A percentile compares a stretch with the other conserved stretches of the same genome.
Conservation (phyloP, 2,888 invertebrate species). For the Dicranocentrus wangi region DNA sequence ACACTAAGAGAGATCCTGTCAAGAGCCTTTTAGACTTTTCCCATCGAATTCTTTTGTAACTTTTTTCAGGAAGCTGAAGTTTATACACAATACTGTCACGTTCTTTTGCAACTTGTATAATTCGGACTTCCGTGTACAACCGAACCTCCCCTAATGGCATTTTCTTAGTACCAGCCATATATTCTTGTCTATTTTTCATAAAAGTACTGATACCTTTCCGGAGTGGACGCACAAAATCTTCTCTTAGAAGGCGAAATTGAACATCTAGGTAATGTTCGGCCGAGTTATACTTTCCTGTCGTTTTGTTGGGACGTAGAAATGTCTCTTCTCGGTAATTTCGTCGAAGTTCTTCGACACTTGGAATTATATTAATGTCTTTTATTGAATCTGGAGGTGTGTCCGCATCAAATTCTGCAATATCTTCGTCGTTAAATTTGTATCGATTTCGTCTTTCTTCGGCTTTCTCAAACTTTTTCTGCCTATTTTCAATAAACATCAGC, state of each 20-base stretch:
- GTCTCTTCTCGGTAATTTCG: constrained; percentile 78
- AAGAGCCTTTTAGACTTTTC: constrained; percentile 79
- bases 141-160: constrained; percentile 69
- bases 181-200: constrained; percentile 75
- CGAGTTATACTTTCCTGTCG: constrained; percentile 80
- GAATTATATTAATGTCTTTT: constrained; percentile 66
- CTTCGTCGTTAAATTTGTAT: constrained; percentile 57
- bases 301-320: constrained; percentile 79
- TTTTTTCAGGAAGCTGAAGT: constrained; percentile 73
- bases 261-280: constrained; percentile 85
- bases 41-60: constrained; percentile 75
- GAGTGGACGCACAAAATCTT: constrained; percentile 86
- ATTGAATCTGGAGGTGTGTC: constrained; percentile 65
- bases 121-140: constrained; percentile 67
- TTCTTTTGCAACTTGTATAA: constrained; percentile 58
- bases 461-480: constrained; percentile 21
- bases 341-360: constrained; percentile 61
- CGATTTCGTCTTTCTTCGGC: not conserved
- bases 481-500: no score
- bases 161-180: constrained; percentile 53
- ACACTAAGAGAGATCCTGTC: constrained; percentile 83
- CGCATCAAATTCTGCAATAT: constrained; percentile 55
- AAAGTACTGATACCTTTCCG: constrained; percentile 75
- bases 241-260: constrained; percentile 85
- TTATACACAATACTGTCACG: constrained; percentile 63